Base-by-base conservation (phyloP, 2,113 vertebrate genomes). In the Meriones unguiculatus region DNA sequence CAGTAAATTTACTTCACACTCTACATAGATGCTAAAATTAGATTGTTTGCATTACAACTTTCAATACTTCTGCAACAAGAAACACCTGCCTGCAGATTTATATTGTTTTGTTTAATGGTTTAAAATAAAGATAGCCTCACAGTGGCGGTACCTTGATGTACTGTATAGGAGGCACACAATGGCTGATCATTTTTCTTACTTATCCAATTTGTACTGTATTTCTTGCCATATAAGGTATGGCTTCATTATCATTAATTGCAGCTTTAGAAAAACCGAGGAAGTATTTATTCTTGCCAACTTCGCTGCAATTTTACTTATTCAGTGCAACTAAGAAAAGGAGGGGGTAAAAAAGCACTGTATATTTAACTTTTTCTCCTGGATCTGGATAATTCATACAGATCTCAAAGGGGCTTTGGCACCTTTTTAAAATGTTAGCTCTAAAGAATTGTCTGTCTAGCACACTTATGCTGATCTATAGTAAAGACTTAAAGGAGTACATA, bases 41-140 rank as follows among this genome's bases (percentile, higher is more conserved):
- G 98, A 98, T 98, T 99, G 98, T 98, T 98, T 98, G 98, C 98
- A 92, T 98, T 99, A 97, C 98, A 98, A 98, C 98, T 99, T 99
- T 80, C 98, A 97, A 95, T 89, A 92, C 98, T 98, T 97, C 97
- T 7, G 91, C 98, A 98, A 98, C 98, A 98, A 98, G 98, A 98
- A 98, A 98, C 98, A 99, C 98, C 98, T 99, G 98, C 98, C 98
- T 98, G 96, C 97, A 98, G 98, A 98, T 99, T 98, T 98, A 98
- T 98, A 98, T 98, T 97, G 98, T 98, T 98, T 98, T 98, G 97
- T 98, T 98, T 98, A 96, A 97, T 97, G 98, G 97, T 84, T 98
- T 97, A 98, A 98, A 99, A 98, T 98, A 98, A 98, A 97, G 98
- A 98, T 97, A 98, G 98, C 98, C 98, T 95, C 59, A 72, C 97